phyloP scores from a whole-genome alignment of 2,797 vertebrate species.

The Chiroxiphia lanceolata region DNA sequence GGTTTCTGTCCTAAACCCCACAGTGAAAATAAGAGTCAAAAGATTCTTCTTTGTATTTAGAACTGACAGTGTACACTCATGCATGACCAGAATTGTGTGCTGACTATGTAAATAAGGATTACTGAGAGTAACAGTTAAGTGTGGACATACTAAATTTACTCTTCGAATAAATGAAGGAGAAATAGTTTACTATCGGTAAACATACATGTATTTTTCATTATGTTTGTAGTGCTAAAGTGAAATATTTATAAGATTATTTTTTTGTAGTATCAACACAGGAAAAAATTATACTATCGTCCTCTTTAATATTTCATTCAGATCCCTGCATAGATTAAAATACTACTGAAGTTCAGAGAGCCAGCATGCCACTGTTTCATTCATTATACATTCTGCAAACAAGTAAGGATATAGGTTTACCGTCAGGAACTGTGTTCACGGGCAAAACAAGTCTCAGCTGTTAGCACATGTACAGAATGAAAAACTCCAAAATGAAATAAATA shows the following conservation, averaged over 20 bases:
- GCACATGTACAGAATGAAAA: not conserved
- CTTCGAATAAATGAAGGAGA: not conserved
- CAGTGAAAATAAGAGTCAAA: not conserved
- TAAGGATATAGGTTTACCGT: not conserved
- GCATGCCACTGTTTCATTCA: slow-evolving; percentile 13
- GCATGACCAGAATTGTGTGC: not conserved
- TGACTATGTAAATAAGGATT: not conserved
- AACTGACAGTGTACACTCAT: not conserved
- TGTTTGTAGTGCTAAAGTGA: not conserved
- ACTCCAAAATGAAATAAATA: slow-evolving; percentile 10
- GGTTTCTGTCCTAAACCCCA: not conserved
- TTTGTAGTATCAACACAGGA: slow-evolving; percentile 14
- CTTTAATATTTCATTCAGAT: slow-evolving; percentile 56
- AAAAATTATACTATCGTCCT: slow-evolving; percentile 12
- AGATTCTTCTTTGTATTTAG: not conserved
- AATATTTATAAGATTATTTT: slow-evolving; percentile 42
- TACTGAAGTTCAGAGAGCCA: slow-evolving; percentile 23
- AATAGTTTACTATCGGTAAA: slow-evolving; percentile 9
- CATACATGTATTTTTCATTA: not conserved
- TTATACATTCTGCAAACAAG: slow-evolving; percentile 9
- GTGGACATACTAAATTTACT: not conserved
- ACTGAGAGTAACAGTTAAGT: not conserved
- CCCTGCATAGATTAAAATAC: slow-evolving; percentile 38
- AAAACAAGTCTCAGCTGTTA: slow-evolving; percentile 6
- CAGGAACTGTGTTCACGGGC: not conserved